A percentile compares a stretch with the other conserved stretches of the same genome.
Evolutionary conservation across 2,888 invertebrate species (phyloP).

Genomic region (Agriopis leucophaearia): DNA sequence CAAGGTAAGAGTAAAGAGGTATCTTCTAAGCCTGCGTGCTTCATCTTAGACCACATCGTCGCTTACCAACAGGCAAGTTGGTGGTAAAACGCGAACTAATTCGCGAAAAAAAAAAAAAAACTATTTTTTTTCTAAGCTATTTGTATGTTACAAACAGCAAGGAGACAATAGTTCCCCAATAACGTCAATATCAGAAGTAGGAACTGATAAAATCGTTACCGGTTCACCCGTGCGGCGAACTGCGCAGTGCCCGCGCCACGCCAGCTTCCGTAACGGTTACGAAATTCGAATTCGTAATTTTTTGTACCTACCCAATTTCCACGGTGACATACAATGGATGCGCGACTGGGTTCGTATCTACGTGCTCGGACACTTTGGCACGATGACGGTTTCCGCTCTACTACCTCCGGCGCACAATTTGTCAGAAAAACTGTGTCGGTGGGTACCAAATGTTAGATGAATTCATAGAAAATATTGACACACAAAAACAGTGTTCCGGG

Average conservation of each 20-base stretch:
- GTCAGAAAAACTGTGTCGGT: constrained; percentile 19
- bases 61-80: no score
- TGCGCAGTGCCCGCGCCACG: constrained; percentile 10
- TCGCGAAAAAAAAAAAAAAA: no score
- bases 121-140: not conserved
- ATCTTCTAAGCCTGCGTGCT: no score
- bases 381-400: constrained; percentile 54
- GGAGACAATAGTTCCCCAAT: not conserved
- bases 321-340: constrained; percentile 61
- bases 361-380: constrained; percentile 54
- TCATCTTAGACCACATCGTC: no score
- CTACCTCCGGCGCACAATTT: constrained; percentile 41
- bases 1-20: no score
- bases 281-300: constrained; percentile 57
- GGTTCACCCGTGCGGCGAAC: constrained; percentile 28
- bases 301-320: constrained; percentile 58
- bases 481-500: constrained; percentile 22
- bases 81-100: no score
- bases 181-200: constrained; percentile 12
- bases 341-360: constrained; percentile 45
- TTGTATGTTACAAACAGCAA: not conserved
- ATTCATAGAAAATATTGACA: constrained; percentile 19
- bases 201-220: constrained; percentile 26
- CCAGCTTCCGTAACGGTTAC: constrained; percentile 64
- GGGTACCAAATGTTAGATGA: constrained; percentile 15